Conservation (phyloP, 2,888 invertebrate genomes). For the Leptothorax acervorum region DNA sequence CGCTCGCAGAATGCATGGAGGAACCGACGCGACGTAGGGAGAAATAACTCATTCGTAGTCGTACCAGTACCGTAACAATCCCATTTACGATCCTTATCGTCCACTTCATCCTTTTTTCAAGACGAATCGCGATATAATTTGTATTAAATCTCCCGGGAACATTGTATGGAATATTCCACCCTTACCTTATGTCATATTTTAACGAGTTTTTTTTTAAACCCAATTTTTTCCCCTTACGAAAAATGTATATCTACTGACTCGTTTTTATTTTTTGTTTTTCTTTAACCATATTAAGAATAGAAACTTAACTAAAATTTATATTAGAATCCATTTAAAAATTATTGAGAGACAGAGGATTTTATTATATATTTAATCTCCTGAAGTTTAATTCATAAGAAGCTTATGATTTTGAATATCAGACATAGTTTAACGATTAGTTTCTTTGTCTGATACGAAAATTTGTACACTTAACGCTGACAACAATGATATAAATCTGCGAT, state of each 20-base stretch:
- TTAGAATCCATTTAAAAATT: neutral
- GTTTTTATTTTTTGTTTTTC: neutral
- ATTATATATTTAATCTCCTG: neutral
- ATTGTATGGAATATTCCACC: neutral
- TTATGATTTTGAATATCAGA: neutral
- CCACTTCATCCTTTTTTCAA: slow-evolving; percentile 58
- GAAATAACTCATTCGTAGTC: slow-evolving; percentile 70
- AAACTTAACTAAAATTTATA: neutral
- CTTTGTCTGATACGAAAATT: neutral
- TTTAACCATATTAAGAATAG: neutral
- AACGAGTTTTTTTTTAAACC: neutral
- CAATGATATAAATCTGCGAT: neutral
- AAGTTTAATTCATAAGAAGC: neutral
- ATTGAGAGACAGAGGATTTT: neutral
- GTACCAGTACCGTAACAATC: slow-evolving; percentile 71
- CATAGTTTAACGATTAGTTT: neutral
- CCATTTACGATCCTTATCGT: slow-evolving; percentile 62
- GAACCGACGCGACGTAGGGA: slow-evolving; percentile 59
- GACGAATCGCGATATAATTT: slow-evolving; percentile 50
- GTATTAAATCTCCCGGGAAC: slow-evolving; percentile 37
- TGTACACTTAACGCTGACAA: neutral
- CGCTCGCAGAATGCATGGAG: slow-evolving; percentile 60
- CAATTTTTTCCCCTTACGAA: neutral
- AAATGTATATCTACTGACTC: neutral
- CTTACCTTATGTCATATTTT: slow-evolving; percentile 29